Conservation (phyloP, 2,888 invertebrate genomes). For the Drosophila multiciliata region DNA sequence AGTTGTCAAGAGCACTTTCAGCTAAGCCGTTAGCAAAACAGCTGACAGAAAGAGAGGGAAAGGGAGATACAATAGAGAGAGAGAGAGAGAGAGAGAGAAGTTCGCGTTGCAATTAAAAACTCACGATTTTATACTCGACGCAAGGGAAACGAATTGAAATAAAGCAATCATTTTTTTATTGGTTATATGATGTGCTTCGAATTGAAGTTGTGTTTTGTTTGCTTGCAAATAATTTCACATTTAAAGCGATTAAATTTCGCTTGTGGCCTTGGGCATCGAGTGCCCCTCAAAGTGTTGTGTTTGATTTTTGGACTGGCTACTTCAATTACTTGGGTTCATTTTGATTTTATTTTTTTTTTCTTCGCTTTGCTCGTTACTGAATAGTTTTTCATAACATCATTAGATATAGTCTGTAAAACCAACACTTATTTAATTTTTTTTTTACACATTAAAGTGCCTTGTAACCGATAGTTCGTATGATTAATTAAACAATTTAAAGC, state of each 20-base stretch:
- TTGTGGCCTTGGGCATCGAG: constrained; percentile 61
- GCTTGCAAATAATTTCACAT: constrained; percentile 74
- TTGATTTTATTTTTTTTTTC: constrained; percentile 28
- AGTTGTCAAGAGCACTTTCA: constrained; percentile 23
- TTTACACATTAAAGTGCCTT: not conserved
- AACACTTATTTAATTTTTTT: not conserved
- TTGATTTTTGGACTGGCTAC: constrained; percentile 34
- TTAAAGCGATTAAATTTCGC: constrained; percentile 80
- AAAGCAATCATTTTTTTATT: constrained; percentile 47
- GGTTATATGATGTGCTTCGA: constrained; percentile 60
- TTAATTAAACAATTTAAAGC: constrained; percentile 23
- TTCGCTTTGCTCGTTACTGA: constrained; percentile 18
- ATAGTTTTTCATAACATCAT: constrained; percentile 22
- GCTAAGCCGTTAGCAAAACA: constrained; percentile 25
- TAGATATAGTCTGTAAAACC: constrained; percentile 16
- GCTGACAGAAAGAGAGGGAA: constrained; percentile 8
- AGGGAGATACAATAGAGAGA: not conserved
- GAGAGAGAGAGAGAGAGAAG: not conserved
- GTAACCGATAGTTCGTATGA: constrained; percentile 17
- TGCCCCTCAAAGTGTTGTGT: constrained; percentile 35
- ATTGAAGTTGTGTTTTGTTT: constrained; percentile 41
- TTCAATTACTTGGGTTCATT: constrained; percentile 47
- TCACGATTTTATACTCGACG: constrained; percentile 61
- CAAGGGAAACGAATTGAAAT: constrained; percentile 56
- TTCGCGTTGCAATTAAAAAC: constrained; percentile 71